Conservation (phyloP, 2,888 invertebrate species). For the Dynastes grantii region DNA sequence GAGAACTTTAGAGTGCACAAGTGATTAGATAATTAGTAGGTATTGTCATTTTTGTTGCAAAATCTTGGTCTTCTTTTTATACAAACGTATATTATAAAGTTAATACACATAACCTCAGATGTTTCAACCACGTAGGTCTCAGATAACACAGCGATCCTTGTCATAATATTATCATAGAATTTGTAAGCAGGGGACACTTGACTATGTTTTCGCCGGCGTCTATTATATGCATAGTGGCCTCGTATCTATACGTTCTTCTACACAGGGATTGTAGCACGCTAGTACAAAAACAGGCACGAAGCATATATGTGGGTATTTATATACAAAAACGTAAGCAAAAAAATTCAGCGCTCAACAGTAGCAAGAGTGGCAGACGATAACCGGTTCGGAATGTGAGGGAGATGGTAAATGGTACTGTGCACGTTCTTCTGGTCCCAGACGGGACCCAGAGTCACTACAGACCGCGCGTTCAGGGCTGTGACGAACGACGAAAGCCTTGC, state of each 20-base stretch:
- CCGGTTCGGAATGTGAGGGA: conserved; percentile 59
- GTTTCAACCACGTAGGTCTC: too few relatives aligned
- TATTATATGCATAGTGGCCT: background rate
- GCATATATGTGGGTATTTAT: conserved; percentile 42
- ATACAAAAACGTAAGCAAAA: conserved; percentile 42
- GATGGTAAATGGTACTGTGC: conserved; percentile 58
- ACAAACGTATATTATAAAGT: too few relatives aligned
- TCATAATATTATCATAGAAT: too few relatives aligned
- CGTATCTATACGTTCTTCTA: background rate
- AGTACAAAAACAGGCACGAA: conserved; percentile 21
- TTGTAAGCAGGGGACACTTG: too few relatives aligned
- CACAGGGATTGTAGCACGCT: conserved; percentile 9
- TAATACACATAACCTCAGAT: too few relatives aligned
- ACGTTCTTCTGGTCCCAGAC: conserved; percentile 56
- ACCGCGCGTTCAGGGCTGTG: conserved; percentile 53
- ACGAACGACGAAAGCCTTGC: conserved; percentile 49
- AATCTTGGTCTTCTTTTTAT: too few relatives aligned
- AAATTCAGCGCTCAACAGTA: conserved; percentile 54
- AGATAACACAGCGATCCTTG: too few relatives aligned
- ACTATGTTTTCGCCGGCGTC: background rate
- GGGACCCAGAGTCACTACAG: conserved; percentile 56
- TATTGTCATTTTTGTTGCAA: too few relatives aligned
- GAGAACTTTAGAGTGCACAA: too few relatives aligned
- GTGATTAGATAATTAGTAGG: too few relatives aligned
- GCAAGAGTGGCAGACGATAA: conserved; percentile 58